Percentiles rank a stretch among this genome's conserved stretches.
These are phyloP conservation scores for Aphis craccivora DNA, from an alignment of 1,140 invertebrate genomes.

Conservation along the genomic window DNA sequence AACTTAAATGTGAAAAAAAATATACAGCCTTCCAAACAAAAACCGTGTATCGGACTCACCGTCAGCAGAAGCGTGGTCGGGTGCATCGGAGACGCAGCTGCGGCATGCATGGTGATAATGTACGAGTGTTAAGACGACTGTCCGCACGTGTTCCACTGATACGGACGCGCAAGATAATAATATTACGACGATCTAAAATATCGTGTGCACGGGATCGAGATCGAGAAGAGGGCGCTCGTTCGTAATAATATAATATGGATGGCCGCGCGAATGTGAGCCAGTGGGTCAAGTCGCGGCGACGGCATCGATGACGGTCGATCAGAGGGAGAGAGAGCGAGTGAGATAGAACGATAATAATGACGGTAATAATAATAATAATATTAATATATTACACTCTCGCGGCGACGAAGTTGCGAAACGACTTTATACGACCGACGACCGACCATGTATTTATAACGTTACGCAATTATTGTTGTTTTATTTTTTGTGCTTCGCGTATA, in stretches of 20 bases:
- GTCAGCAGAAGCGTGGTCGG: not conserved
- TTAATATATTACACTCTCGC: not conserved
- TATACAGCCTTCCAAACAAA: not conserved
- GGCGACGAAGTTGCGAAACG: not conserved
- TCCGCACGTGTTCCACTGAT: not conserved
- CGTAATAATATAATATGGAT: not conserved
- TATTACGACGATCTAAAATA: not conserved
- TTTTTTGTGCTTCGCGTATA: not conserved
- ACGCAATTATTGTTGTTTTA: not conserved
- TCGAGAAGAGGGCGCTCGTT: slow-evolving; percentile 13
- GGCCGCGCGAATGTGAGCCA: slow-evolving; percentile 18
- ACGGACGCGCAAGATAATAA: not conserved
- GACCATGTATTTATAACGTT: not conserved
- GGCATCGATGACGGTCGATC: not conserved
- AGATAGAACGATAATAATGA: not conserved
- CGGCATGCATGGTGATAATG: not conserved
- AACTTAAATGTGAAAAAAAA: not conserved
- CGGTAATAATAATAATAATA: not conserved
- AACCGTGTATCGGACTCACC: not conserved
- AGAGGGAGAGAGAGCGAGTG: not conserved
- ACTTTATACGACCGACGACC: not conserved
- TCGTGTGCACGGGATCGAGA: not conserved
- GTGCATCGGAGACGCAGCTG: not conserved
- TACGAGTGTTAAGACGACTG: not conserved
- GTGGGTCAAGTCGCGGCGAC: slow-evolving; percentile 22